Evolutionary conservation across 2,888 invertebrate genomes (phyloP), one percentile per base, ranked within the genome.

Genomic region (Tortrix viridana): DNA sequence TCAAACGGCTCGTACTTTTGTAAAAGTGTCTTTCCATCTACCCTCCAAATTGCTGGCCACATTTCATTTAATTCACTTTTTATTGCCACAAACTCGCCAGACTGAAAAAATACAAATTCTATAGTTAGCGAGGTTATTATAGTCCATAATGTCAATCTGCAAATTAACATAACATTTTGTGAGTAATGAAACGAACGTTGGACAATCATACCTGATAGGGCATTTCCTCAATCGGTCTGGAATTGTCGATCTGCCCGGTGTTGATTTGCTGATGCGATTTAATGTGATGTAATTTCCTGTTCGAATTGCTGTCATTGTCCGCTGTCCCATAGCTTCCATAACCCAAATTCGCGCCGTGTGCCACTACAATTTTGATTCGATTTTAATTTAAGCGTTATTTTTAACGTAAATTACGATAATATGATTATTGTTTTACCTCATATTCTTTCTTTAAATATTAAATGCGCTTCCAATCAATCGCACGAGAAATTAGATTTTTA

Each of bases 1-100:
- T 96, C 95, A 76, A 96, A 96, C 4, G 96, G 96, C 81, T 96
- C 96, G 76, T 95, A 97, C 82, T 96, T 97, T 85, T 97, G 96
- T 67, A 97, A 85, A 69, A 97, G 92, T 19, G 95, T 95, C 85
- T 96, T 96, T 0, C 96, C 96, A 82, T 98, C 98, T 46, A 98
- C 96, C 84, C 97, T 95, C 98, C 98, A 98, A 75, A 98, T 95
- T 5, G 96, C 94, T 6, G 97, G 98, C 94, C 95, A 96, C 83
- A 97, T 96, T 81, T 96, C 94, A 65, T 93, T 93, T 70, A 97
- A 85, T 87, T 98, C 97, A 55, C 95, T 93, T 88, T 96, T 96
- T 77, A 97, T 94, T 43, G 97, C 96, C 68, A 98, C 95, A 92
- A 97, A 98, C 80, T 97, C 97, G 47, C 98, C 97, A 68, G 96